These are phyloP conservation scores for Glyptemys insculpta DNA, from an alignment of 2,797 vertebrate genomes.

Conservation along the genomic window DNA sequence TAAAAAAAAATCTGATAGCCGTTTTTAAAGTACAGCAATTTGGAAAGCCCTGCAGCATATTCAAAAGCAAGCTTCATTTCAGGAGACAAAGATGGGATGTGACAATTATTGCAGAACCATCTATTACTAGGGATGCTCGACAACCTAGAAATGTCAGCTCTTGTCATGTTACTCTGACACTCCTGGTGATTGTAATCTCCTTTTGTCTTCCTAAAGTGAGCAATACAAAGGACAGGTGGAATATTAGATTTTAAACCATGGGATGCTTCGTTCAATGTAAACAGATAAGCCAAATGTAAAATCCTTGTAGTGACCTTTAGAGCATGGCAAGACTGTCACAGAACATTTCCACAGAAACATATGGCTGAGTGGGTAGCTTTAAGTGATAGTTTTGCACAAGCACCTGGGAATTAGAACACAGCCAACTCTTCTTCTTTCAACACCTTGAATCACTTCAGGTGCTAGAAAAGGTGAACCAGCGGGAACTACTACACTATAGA, in stretches of 20 bases:
- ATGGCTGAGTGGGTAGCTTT: not conserved
- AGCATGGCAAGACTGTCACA: not conserved
- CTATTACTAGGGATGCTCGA: not conserved
- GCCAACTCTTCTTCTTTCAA: fast-evolving
- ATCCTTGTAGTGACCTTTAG: not conserved
- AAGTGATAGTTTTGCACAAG: not conserved
- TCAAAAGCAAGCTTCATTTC: conserved; percentile 2
- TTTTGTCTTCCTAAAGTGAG: conserved; percentile 58
- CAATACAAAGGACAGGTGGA: conserved; percentile 47
- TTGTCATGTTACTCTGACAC: conserved; percentile 44
- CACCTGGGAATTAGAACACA: fast-evolving
- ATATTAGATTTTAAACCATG: conserved; percentile 44
- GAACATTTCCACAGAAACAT: not conserved
- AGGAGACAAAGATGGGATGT: conserved; percentile 58
- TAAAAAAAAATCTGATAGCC: not conserved
- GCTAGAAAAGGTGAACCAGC: not conserved
- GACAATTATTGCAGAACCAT: conserved; percentile 54
- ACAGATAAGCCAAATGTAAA: conserved; percentile 26
- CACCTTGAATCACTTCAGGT: no score
- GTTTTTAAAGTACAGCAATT: not conserved
- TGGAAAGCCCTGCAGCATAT: not conserved
- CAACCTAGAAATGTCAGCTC: conserved; percentile 46
- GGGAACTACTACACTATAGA: not conserved
- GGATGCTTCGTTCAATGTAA: conserved; percentile 27
- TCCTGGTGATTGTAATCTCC: conserved; percentile 58